These are phyloP conservation scores for Numida meleagris DNA, from an alignment of 2,113 vertebrate species.

Conservation along the genomic window DNA sequence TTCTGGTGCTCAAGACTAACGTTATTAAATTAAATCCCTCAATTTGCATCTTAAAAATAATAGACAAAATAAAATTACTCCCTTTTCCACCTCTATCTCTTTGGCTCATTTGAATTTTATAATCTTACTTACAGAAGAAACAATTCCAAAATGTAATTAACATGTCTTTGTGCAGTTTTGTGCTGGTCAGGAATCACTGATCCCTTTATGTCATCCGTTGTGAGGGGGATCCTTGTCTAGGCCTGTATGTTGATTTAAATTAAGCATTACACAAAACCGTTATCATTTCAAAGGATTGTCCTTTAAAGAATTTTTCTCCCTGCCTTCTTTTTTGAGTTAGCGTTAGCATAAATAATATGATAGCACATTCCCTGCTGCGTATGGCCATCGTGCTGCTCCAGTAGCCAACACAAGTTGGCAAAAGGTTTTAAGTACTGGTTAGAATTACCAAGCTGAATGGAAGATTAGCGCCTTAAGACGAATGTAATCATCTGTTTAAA, in stretches of 20 bases:
- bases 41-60: neutral
- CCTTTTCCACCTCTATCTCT: neutral
- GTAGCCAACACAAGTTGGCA: neutral
- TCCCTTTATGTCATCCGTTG: slow-evolving; percentile 33
- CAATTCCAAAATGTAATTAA: neutral
- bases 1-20: neutral
- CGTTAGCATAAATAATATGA: neutral
- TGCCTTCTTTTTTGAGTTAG: neutral
- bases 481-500: neutral
- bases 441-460: neutral
- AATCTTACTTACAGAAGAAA: neutral
- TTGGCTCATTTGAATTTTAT: neutral
- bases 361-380: neutral
- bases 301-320: neutral
- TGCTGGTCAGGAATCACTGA: neutral
- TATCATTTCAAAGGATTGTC: neutral
- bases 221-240: slow-evolving; percentile 7
- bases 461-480: neutral
- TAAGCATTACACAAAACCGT: slow-evolving; percentile 9
- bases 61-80: neutral
- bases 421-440: neutral
- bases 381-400: fast-evolving
- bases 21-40: neutral
- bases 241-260: slow-evolving; percentile 9
- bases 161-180: neutral